These are phyloP conservation scores for Sturmia bella DNA, from an alignment of 2,888 invertebrate genomes.

Conservation along the genomic window DNA sequence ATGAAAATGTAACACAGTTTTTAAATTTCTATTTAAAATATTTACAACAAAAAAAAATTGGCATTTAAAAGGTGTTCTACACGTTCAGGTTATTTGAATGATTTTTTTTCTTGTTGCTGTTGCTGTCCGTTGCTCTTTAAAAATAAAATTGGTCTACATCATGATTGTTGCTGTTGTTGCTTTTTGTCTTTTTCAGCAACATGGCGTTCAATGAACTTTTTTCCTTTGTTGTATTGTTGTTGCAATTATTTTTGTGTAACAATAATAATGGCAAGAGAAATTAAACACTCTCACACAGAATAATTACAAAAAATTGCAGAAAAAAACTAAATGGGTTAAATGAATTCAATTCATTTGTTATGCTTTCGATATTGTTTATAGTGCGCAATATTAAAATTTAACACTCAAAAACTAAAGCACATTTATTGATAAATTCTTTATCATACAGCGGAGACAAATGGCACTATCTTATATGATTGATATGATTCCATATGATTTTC, in stretches of 20 bases:
- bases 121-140: conserved; percentile 6
- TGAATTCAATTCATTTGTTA: neutral
- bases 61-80: conserved; percentile 37
- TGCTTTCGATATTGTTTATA: neutral
- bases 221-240: conserved; percentile 7
- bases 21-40: conserved; percentile 11
- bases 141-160: conserved; percentile 52
- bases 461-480: no score
- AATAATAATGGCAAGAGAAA: conserved; percentile 30
- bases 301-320: neutral
- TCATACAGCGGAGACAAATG: no score
- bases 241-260: conserved; percentile 33
- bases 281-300: conserved; percentile 31
- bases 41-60: conserved; percentile 25
- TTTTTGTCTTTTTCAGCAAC: conserved; percentile 15
- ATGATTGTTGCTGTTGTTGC: conserved; percentile 13
- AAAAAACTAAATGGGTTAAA: conserved; percentile 44
- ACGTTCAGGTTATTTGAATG: conserved; percentile 22
- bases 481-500: no score
- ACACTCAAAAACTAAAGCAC: conserved; percentile 1
- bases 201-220: conserved; percentile 58
- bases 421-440: no score
- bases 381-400: conserved; percentile 8
- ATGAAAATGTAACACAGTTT: conserved; percentile 36
- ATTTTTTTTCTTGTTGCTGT: neutral